Conservation (phyloP, 1,140 invertebrate species). For the Cheumatopsyche charites region DNA sequence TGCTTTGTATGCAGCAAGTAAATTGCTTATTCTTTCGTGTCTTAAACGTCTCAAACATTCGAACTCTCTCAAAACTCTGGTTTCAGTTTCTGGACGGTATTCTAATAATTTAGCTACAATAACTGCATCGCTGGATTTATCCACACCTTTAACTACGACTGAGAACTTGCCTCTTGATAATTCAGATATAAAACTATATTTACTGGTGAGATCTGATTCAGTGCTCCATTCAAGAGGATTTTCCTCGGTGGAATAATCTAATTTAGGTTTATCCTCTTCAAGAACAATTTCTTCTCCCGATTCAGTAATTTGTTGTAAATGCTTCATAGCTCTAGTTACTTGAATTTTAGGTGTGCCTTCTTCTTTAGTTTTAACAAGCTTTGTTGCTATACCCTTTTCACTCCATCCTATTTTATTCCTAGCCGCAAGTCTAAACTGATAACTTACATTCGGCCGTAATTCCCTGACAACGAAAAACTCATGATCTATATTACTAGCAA, state of each 20-base stretch:
- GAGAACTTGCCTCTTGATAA: constrained; percentile 84
- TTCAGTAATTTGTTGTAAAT: constrained; percentile 83
- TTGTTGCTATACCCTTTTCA: constrained; percentile 76
- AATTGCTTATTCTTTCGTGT: constrained; percentile 82
- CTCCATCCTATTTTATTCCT: constrained; percentile 94
- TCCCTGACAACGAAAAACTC: constrained; percentile 88
- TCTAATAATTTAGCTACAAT: constrained; percentile 83
- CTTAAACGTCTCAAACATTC: constrained; percentile 78
- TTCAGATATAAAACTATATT: constrained; percentile 85
- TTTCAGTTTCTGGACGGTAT: constrained; percentile 68
- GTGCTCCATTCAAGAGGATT: constrained; percentile 75
- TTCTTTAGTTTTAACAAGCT: constrained; percentile 71
- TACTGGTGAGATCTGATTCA: constrained; percentile 68
- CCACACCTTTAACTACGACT: constrained; percentile 81
- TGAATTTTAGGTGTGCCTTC: constrained; percentile 72
- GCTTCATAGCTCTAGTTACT: constrained; percentile 79
- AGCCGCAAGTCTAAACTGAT: constrained; percentile 88
- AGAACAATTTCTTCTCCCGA: constrained; percentile 73
- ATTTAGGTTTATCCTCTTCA: constrained; percentile 67
- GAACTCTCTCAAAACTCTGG: constrained; percentile 76
- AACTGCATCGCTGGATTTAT: constrained; percentile 72
- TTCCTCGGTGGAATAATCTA: constrained; percentile 78
- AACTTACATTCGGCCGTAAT: constrained; percentile 77
- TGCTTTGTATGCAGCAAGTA: constrained; percentile 75
- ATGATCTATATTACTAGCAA: constrained; percentile 89